Conservation (phyloP, 2,113 vertebrate genomes). For the Arvicanthis niloticus region DNA sequence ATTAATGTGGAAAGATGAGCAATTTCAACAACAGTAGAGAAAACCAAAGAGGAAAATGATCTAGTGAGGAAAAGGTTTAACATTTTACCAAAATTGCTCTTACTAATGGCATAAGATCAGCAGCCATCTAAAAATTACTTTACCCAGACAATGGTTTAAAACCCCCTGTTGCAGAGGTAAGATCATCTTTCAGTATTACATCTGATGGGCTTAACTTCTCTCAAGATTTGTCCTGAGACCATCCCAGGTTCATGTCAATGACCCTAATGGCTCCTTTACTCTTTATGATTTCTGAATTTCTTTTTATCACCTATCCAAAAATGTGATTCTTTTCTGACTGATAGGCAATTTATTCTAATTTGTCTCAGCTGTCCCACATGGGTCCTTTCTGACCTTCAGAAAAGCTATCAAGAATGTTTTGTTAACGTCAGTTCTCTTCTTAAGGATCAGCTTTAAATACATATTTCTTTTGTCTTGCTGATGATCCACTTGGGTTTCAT, state of each 20-base stretch:
- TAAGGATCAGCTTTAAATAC: background rate
- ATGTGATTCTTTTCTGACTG: background rate
- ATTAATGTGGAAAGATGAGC: background rate
- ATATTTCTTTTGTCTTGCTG: background rate
- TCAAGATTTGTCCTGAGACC: background rate
- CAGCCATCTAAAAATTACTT: background rate
- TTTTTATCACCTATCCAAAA: background rate
- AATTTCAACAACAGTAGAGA: background rate
- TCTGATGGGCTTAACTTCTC: background rate
- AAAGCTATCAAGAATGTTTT: slow-evolving; percentile 21
- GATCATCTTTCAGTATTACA: background rate
- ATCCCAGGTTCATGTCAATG: background rate
- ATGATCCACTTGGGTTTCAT: background rate
- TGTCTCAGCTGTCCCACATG: background rate
- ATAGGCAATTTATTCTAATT: slow-evolving; percentile 22
- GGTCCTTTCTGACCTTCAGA: background rate
- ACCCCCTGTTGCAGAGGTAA: background rate
- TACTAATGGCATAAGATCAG: background rate
- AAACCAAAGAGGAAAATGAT: background rate
- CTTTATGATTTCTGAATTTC: background rate
- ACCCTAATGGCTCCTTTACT: background rate
- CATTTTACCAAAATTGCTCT: background rate
- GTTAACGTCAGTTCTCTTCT: background rate
- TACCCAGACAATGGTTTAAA: background rate
- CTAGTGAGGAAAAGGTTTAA: background rate